Conservation (phyloP, 2,797 vertebrate species). For the Bovichtus variegatus region DNA sequence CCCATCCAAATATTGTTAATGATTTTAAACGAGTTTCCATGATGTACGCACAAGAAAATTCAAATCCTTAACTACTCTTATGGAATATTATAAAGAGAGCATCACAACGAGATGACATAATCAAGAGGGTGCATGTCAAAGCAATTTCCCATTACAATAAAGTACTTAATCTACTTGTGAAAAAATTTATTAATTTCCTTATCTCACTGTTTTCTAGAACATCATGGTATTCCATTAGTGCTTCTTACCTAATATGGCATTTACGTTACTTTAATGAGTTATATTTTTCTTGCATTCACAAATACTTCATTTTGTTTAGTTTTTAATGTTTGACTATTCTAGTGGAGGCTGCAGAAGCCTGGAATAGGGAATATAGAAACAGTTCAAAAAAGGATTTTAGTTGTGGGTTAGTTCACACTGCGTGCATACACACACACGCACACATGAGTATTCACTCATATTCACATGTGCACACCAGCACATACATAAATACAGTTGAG, state of each 20-base stretch:
- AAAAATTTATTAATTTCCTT: neutral
- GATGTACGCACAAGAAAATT: neutral
- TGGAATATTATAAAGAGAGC: neutral
- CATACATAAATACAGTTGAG: slow-evolving; percentile 32
- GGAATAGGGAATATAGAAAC: neutral
- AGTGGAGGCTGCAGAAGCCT: neutral
- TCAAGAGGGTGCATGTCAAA: neutral
- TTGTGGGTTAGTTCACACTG: slow-evolving; percentile 4
- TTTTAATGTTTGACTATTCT: slow-evolving; percentile 10
- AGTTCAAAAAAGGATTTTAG: neutral
- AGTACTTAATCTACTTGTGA: neutral
- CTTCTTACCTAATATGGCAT: neutral
- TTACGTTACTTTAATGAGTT: neutral
- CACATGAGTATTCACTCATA: slow-evolving; percentile 29
- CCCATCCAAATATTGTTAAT: neutral
- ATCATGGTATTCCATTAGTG: neutral
- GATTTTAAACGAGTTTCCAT: neutral
- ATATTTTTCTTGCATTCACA: neutral
- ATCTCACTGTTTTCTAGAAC: neutral
- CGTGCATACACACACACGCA: slow-evolving; percentile 21
- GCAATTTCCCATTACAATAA: neutral
- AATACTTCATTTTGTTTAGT: neutral
- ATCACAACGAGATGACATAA: neutral
- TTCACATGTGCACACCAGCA: slow-evolving; percentile 46
- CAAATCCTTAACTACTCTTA: neutral